These are phyloP conservation scores for Gandaritis pyraliata DNA, from an alignment of 2,888 invertebrate genomes.

Conservation along the genomic window DNA sequence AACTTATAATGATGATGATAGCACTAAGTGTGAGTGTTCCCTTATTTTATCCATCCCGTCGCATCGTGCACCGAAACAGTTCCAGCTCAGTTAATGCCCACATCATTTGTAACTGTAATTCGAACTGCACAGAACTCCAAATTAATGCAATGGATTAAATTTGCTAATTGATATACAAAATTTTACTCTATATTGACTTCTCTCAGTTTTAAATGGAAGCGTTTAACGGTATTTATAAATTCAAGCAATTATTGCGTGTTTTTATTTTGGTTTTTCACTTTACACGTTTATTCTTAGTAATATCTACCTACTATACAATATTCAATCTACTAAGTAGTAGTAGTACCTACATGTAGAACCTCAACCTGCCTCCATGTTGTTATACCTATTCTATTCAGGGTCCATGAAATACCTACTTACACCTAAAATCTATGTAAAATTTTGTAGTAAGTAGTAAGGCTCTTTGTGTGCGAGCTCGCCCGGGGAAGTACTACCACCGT, in stretches of 20 bases:
- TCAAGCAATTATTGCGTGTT: neutral
- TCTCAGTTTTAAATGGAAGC: slow-evolving; percentile 2
- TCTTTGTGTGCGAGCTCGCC: too few species aligned
- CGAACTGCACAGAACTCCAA: slow-evolving; percentile 38
- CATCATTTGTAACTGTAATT: slow-evolving; percentile 47
- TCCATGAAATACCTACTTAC: too few species aligned
- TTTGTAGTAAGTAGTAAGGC: too few species aligned
- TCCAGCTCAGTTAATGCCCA: slow-evolving; percentile 45
- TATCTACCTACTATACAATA: too few species aligned
- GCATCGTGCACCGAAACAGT: slow-evolving; percentile 23
- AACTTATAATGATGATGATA: neutral
- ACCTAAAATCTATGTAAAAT: too few species aligned
- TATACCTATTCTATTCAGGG: too few species aligned
- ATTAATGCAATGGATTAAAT: slow-evolving; percentile 26
- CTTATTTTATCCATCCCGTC: slow-evolving; percentile 6
- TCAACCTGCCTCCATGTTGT: too few species aligned
- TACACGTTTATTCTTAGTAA: neutral
- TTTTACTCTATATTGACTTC: slow-evolving; percentile 11
- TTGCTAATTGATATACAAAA: slow-evolving; percentile 27
- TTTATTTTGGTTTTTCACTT: slow-evolving; percentile 1
- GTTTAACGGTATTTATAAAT: slow-evolving; percentile 11
- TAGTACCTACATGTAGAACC: too few species aligned
- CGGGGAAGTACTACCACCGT: too few species aligned
- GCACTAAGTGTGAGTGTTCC: neutral
- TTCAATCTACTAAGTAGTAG: too few species aligned